Percentiles rank a stretch among this genome's conserved stretches.
Evolutionary conservation across 1,140 invertebrate species (phyloP).

Genomic region (Lepeophtheirus salmonis): DNA sequence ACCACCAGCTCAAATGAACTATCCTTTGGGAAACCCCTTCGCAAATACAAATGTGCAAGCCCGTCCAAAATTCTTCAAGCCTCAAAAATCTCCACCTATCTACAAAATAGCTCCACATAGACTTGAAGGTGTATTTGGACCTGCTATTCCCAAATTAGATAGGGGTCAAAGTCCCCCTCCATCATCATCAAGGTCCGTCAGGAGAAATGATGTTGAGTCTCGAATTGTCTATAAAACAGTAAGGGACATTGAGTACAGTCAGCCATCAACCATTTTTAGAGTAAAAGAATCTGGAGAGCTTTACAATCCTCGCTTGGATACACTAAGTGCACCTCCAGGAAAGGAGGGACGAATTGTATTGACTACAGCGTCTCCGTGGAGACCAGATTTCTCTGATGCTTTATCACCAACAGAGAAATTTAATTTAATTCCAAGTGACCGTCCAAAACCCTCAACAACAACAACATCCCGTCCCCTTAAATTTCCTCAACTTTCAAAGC

Average conservation of each 20-base stretch:
- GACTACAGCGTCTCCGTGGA: not conserved
- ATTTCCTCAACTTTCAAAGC: not conserved
- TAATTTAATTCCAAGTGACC: not conserved
- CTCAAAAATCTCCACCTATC: not conserved
- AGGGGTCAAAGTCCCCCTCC: not conserved
- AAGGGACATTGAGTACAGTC: constrained; percentile 7
- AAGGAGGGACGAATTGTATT: not conserved
- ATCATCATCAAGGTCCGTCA: not conserved
- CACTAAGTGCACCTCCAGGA: not conserved
- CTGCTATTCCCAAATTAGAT: constrained; percentile 2
- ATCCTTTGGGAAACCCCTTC: constrained; percentile 4
- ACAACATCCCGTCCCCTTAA: not conserved
- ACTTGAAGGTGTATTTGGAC: constrained; percentile 13
- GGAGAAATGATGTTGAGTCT: not conserved
- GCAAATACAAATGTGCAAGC: not conserved
- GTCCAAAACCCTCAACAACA: not conserved
- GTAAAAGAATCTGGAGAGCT: constrained; percentile 9
- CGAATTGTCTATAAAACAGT: constrained; percentile 12
- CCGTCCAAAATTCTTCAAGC: not conserved
- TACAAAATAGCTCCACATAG: not conserved
- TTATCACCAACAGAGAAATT: not conserved
- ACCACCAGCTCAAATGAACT: constrained; percentile 1
- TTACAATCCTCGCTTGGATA: not conserved
- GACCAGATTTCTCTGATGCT: constrained; percentile 9
- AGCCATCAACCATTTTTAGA: not conserved